phyloP scores from a whole-genome alignment of 2,113 vertebrate species.

The Cairina moschata region DNA sequence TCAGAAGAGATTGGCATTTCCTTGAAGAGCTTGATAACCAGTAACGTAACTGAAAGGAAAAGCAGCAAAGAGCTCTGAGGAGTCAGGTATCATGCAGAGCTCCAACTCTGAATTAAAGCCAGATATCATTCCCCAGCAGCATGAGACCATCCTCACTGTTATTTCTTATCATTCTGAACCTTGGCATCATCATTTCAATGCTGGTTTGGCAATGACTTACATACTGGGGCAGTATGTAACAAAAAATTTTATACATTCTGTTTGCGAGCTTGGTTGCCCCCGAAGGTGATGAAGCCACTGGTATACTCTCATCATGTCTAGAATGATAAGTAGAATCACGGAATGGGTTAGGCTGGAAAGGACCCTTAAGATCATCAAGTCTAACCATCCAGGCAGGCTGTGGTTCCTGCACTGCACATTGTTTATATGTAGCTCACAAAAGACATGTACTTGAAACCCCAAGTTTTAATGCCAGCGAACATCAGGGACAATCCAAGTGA shows the following conservation, averaged over 20 bases:
- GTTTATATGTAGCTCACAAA: not conserved
- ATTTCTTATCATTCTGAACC: not conserved
- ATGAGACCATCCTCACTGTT: not conserved
- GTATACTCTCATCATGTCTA: not conserved
- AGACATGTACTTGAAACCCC: not conserved
- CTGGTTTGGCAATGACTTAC: not conserved
- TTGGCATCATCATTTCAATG: not conserved
- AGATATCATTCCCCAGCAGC: not conserved
- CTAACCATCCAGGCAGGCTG: not conserved
- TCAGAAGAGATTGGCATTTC: not conserved
- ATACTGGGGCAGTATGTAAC: not conserved
- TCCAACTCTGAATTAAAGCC: not conserved
- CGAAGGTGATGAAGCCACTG: not conserved
- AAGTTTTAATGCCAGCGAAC: not conserved
- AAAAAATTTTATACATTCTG: not conserved
- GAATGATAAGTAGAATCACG: not conserved
- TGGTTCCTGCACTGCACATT: not conserved
- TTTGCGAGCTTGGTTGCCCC: not conserved
- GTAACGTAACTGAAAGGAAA: not conserved
- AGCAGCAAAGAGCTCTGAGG: not conserved
- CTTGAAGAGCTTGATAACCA: not conserved
- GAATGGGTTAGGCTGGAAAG: not conserved
- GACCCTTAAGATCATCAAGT: not conserved
- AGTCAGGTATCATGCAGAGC: not conserved
- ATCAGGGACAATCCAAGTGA: not conserved